Percentiles rank a stretch among this genome's conserved stretches.
These are phyloP conservation scores for Lamproptera curius DNA, from an alignment of 2,888 invertebrate species.

Conservation along the genomic window DNA sequence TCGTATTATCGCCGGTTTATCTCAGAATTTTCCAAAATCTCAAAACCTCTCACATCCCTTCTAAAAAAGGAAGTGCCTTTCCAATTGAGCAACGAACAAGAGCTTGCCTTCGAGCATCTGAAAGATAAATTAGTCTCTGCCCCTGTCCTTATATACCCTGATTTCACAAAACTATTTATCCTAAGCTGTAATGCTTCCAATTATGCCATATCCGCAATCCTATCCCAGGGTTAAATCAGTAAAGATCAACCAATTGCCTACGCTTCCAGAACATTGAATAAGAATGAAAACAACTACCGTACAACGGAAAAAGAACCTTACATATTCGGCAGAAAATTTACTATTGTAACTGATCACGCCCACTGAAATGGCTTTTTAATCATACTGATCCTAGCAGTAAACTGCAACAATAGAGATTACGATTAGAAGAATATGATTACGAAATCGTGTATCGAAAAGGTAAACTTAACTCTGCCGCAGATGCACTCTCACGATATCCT, in stretches of 20 bases:
- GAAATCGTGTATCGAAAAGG: background rate
- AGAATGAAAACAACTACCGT: background rate
- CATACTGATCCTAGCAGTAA: background rate
- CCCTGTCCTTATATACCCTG: too few relatives aligned
- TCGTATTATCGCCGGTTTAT: background rate
- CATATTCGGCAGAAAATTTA: background rate
- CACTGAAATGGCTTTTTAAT: background rate
- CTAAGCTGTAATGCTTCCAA: background rate
- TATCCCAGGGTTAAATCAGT: background rate
- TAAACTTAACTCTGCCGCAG: background rate
- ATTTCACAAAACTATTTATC: background rate
- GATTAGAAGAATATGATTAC: background rate
- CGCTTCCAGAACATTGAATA: background rate
- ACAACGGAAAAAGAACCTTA: background rate
- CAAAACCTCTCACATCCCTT: too few relatives aligned
- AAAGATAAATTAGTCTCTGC: too few relatives aligned
- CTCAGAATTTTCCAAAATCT: background rate
- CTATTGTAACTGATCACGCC: background rate
- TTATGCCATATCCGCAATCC: slow-evolving; percentile 1
- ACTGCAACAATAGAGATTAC: background rate
- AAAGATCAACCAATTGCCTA: background rate
- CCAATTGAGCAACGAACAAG: background rate
- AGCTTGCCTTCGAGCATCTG: background rate
- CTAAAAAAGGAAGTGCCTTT: too few relatives aligned
- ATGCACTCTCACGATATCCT: background rate